phyloP scores from a whole-genome alignment of 2,113 vertebrate genomes.

The Danionella cerebrum region DNA sequence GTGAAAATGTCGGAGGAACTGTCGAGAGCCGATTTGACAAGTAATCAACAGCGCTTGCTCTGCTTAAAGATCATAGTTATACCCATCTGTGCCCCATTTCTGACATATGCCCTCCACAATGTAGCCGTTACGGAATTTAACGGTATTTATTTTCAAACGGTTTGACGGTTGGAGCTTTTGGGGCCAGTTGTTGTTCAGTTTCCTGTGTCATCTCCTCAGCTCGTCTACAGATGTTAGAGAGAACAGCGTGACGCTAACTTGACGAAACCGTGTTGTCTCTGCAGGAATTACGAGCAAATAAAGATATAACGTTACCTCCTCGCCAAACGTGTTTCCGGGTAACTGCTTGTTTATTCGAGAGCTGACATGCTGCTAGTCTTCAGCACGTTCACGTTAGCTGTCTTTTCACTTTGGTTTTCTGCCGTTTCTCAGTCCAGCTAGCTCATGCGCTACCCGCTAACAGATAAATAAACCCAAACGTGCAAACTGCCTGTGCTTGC shows the following conservation, averaged over 20 bases:
- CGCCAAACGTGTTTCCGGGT: neutral
- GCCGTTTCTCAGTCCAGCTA: conserved; percentile 17
- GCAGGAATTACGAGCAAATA: no score
- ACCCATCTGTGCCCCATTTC: neutral
- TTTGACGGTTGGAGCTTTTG: neutral
- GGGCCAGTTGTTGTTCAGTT: conserved; percentile 5
- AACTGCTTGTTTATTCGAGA: no score
- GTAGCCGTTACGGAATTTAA: no score
- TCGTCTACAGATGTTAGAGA: neutral
- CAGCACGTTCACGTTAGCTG: no score
- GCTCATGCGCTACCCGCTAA: neutral
- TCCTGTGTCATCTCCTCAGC: conserved; percentile 29
- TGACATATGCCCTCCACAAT: neutral
- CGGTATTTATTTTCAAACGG: neutral
- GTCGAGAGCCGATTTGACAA: conserved; percentile 27
- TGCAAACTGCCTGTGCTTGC: neutral
- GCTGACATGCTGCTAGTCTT: no score
- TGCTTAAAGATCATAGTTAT: neutral
- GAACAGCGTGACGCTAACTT: no score
- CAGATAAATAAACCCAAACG: neutral
- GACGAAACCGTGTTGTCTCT: no score
- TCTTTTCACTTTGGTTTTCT: no score
- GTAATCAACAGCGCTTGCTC: conserved; percentile 27
- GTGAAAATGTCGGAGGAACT: conserved; percentile 44
- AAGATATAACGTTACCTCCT: no score